Evolutionary conservation across 2,113 vertebrate genomes (phyloP).

Genomic region (Meleagris gallopavo): DNA sequence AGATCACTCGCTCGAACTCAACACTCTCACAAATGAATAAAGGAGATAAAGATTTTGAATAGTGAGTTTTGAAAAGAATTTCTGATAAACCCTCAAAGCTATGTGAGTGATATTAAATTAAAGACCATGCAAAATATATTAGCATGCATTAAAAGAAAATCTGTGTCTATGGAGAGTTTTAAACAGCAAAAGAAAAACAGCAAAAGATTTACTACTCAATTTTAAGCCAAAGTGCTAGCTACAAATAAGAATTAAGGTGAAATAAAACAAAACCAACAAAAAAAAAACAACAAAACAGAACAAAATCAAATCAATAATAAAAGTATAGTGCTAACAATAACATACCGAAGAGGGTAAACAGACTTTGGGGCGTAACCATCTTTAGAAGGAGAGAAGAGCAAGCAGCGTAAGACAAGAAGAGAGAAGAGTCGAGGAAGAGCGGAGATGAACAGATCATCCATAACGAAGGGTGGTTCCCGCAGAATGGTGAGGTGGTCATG

Average conservation of each 20-base stretch:
- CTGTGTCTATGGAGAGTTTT: constrained; percentile 84
- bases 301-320: constrained; percentile 86
- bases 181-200: constrained; percentile 84
- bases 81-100: constrained; percentile 91
- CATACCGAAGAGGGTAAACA: constrained; percentile 94
- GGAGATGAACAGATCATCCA: constrained; percentile 99
- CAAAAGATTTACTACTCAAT: constrained; percentile 93
- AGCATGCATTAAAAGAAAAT: constrained; percentile 91
- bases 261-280: constrained; percentile 69
- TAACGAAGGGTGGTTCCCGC: constrained; percentile 99
- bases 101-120: constrained; percentile 89
- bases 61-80: constrained; percentile 90
- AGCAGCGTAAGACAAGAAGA: constrained; percentile 99
- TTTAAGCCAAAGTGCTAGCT: constrained; percentile 99
- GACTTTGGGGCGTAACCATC: constrained; percentile 93
- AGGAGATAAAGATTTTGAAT: constrained; percentile 87
- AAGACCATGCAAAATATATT: constrained; percentile 92
- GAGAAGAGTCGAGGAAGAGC: constrained; percentile 99
- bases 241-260: constrained; percentile 96
- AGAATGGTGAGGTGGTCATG: constrained; percentile 99
- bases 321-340: constrained; percentile 96
- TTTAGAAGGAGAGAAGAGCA: constrained; percentile 93
- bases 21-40: constrained; percentile 87
- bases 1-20: constrained; percentile 81
- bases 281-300: neutral